These are phyloP conservation scores for Amniataba percoides DNA, from an alignment of 2,797 vertebrate genomes.

Conservation along the genomic window DNA sequence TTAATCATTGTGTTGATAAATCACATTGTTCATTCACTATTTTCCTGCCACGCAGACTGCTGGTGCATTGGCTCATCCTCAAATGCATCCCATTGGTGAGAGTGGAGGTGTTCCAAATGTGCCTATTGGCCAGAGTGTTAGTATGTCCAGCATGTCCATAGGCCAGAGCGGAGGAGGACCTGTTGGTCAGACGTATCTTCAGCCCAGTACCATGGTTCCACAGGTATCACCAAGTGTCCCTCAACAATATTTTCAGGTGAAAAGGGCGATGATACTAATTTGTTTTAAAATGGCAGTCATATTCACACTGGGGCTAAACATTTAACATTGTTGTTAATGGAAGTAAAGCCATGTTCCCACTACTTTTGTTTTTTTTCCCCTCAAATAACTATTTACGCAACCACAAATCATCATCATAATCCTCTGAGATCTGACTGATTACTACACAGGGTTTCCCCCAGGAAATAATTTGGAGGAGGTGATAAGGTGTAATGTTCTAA, in stretches of 20 bases:
- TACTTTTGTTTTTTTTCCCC: constrained; percentile 22
- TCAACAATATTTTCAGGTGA: constrained; percentile 87
- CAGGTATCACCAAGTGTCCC: constrained; percentile 84
- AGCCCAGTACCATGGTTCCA: constrained; percentile 81
- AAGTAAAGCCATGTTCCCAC: constrained; percentile 21
- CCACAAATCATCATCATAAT: constrained; percentile 62
- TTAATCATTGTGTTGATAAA: constrained; percentile 4
- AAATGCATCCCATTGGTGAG: constrained; percentile 80
- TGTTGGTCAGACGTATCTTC: constrained; percentile 82
- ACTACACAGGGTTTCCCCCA: constrained; percentile 59
- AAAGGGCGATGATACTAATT: constrained; percentile 57
- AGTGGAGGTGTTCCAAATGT: constrained; percentile 74
- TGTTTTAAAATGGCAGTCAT: constrained; percentile 16
- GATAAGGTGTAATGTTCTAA: neutral
- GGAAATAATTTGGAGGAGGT: constrained; percentile 25
- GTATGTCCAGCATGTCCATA: constrained; percentile 73
- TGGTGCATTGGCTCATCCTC: constrained; percentile 71
- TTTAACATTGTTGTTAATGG: constrained; percentile 29
- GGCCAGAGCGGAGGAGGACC: constrained; percentile 80
- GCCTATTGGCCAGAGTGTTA: constrained; percentile 79
- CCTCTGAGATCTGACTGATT: constrained; percentile 45
- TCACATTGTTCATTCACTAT: constrained; percentile 10
- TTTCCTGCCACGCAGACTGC: constrained; percentile 69
- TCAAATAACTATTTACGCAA: constrained; percentile 54
- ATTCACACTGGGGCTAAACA: constrained; percentile 6